phyloP scores from a whole-genome alignment of 2,113 vertebrate genomes.

The Melanostigma gelatinosum region DNA sequence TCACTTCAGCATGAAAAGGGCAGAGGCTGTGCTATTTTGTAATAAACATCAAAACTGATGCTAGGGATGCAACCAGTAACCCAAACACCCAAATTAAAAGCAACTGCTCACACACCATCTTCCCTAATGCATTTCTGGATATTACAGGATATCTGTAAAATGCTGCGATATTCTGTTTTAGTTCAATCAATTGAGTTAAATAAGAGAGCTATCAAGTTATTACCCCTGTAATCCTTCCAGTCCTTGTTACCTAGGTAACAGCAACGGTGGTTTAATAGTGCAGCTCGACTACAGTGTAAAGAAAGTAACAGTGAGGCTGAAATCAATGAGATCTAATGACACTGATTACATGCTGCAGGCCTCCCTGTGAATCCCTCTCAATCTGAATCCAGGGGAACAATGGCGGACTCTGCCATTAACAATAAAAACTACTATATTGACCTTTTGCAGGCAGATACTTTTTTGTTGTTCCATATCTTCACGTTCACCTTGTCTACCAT shows the following conservation, averaged over 20 bases:
- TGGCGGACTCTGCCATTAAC: not conserved
- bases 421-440: not conserved
- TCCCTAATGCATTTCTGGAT: conserved; percentile 9
- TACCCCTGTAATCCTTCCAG: not conserved
- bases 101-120: not conserved
- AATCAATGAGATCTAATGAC: not conserved
- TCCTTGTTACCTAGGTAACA: conserved; percentile 20
- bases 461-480: not conserved
- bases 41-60: conserved; percentile 28
- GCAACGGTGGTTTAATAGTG: not conserved
- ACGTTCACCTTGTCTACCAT: not conserved
- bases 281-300: not conserved
- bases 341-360: not conserved
- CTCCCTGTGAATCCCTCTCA: not conserved
- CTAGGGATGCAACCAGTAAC: not conserved
- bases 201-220: not conserved
- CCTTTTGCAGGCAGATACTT: not conserved
- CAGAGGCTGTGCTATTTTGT: conserved; percentile 25
- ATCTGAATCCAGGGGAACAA: not conserved
- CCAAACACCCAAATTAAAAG: not conserved
- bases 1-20: conserved; percentile 43
- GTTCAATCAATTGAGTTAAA: not conserved
- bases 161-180: not conserved
- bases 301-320: not conserved
- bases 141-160: not conserved